Evolutionary conservation across 2,888 invertebrate genomes (phyloP), one percentile per base, ranked within the genome.

Genomic region (Phytoseiulus persimilis): DNA sequence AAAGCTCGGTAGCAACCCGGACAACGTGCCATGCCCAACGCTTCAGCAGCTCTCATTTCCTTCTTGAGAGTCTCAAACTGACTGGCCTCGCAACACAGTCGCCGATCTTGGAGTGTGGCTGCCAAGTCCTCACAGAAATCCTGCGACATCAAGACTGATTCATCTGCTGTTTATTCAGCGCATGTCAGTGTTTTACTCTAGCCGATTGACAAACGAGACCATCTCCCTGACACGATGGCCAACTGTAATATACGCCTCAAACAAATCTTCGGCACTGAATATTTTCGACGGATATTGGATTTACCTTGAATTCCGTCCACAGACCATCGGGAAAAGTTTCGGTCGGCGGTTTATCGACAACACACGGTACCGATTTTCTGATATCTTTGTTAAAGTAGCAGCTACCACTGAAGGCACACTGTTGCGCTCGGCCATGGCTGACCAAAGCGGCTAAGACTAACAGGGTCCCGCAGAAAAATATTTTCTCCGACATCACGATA

Each of bases 101-200:
- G 87, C 33, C 33, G 87, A 33, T 87, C 87, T 32, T 87, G n/a
- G 23, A 87, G 32, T 0, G 87, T 6, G 5, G 87, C 39, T 39
- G 87, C 87, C 33, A 87, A n/a, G 31, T 87, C 87, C 6, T 87
- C 87, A 45, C 87, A 87, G 33, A 87, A 87, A 32, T 87, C 87
- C 87, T 87, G n/a, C 2, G 14, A 23, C 3, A 31, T 14, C 2
- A 23, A 31, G n/a, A 84, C 32, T 14, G 28, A 84, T 5, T 23
- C 32, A 18, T 84, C 2, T 83, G 83, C 14, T n/a, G 84, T 2
- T 84, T 32, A 31, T 2, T 14, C 65, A 23, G 5, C 65, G 65
- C 65, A 23, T 3, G 9, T 46, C 9, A 14, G 46, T 11, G 46
- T 46, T n/a, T n/a, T n/a, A n/a, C n/a, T n/a, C n/a, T n/a, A n/a